Evolutionary conservation across 2,888 invertebrate species (phyloP), one percentile per base, ranked within the genome.

Genomic region (Morinoia aosen): DNA sequence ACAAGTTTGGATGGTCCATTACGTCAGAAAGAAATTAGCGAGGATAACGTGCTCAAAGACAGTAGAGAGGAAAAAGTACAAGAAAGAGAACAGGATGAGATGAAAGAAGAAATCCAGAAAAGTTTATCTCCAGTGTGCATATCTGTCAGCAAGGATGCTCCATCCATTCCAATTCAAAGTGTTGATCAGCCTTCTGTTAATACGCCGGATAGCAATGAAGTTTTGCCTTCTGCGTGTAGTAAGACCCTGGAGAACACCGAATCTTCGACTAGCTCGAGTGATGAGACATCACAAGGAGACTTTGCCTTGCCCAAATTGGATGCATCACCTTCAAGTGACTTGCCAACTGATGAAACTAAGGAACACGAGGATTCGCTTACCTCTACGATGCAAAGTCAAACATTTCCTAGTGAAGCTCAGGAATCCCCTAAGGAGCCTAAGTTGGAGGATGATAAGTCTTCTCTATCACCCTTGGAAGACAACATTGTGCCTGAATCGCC

Each of bases 11-110:
- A 94, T 94, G 95, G 40, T 58, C 39, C 40, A 16, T 4, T n/a
- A 58, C 95, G 76, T 58, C 58, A 93, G n/a, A 93, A 93, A 58
- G 93, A 93, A 93, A 48, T 40, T 93, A 58, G 58, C 16, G 58
- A 94, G 39, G 40, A 64, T 5, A 39, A 16, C 58, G 39, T n/a
- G 19, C 16, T 33, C 7, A 64, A 94, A 58, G 58, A 58, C 19
- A 8, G 40, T 58, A 94, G 58, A 94, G 58, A 48, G 8, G 58
- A 94, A 40, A 64, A 94, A 64, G 58, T 58, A 58, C 61, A 64
- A 58, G 76, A 94, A 12, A 48, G 48, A 48, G 40, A 39, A 16
- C 48, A 57, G 4, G n/a, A 58, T 25, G 93, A 93, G 33, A 14
- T 25, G 33, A 76, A 76, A 33, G 33, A 76, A 61, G 61, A 61